These are phyloP conservation scores for Ascaphus truei DNA, from an alignment of 2,113 vertebrate genomes.

Conservation along the genomic window DNA sequence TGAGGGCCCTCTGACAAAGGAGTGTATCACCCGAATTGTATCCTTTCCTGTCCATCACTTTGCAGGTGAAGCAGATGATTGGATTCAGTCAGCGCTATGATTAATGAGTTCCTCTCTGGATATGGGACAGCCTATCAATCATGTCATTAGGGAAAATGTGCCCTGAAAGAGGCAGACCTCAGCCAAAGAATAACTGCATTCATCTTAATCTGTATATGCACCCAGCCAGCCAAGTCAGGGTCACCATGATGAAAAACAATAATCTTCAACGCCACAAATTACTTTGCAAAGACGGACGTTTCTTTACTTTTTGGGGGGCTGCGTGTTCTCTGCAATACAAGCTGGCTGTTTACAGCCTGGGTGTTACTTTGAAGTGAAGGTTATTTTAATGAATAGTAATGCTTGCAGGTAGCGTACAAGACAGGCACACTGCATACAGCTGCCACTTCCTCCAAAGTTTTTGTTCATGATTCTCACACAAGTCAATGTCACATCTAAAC, in stretches of 20 bases:
- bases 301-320: constrained; percentile 71
- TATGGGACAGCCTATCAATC: constrained; percentile 99
- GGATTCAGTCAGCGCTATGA: constrained; percentile 96
- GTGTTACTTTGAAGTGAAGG: constrained; percentile 85
- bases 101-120: constrained; percentile 98
- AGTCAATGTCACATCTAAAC: constrained; percentile 41
- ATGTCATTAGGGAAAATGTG: constrained; percentile 99
- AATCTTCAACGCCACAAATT: constrained; percentile 99
- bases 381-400: constrained; percentile 95
- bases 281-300: constrained; percentile 92
- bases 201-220: constrained; percentile 99
- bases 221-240: constrained; percentile 97
- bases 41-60: constrained; percentile 95
- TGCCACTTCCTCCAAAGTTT: constrained; percentile 41
- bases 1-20: constrained; percentile 68
- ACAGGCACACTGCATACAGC: constrained; percentile 66
- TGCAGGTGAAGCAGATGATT: constrained; percentile 99
- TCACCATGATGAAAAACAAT: constrained; percentile 99
- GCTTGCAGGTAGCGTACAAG: constrained; percentile 65
- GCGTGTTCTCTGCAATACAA: constrained; percentile 70
- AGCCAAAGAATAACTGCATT: constrained; percentile 99
- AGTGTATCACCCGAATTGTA: constrained; percentile 80
- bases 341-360: constrained; percentile 84
- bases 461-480: constrained; percentile 32
- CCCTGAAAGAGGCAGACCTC: constrained; percentile 98